A percentile compares a stretch with the other conserved stretches of the same genome.
phyloP scores from a whole-genome alignment of 1,140 invertebrate species.

The Nomia melanderi region DNA sequence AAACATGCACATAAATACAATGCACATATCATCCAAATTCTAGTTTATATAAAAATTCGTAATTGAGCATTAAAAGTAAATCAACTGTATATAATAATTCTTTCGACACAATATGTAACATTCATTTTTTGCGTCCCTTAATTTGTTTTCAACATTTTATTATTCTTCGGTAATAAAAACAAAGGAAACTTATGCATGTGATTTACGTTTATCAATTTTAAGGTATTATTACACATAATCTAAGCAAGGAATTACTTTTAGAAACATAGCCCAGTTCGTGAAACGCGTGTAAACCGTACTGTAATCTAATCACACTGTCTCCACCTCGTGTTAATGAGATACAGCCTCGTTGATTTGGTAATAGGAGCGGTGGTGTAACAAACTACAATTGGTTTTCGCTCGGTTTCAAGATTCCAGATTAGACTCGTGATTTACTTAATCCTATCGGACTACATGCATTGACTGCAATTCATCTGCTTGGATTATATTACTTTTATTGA shows the following conservation, averaged over 20 bases:
- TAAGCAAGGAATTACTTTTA: background rate
- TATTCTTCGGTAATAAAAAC: background rate
- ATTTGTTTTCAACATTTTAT: no score
- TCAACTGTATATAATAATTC: no score
- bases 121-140: no score
- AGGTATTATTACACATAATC: background rate
- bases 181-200: no score
- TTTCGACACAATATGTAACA: no score
- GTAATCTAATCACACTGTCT: slow-evolving; percentile 25
- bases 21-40: no score
- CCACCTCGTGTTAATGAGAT: background rate
- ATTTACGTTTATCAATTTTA: background rate
- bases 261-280: background rate
- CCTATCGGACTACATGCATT: background rate
- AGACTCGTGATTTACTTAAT: background rate
- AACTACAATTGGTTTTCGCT: background rate
- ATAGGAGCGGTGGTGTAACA: slow-evolving; percentile 15
- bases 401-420: background rate
- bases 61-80: no score
- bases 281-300: background rate
- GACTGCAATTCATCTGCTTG: background rate
- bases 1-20: no score
- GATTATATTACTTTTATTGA: no score
- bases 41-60: no score
- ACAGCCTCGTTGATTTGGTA: slow-evolving; percentile 15